Evolutionary conservation across 2,888 invertebrate genomes (phyloP).

Genomic region (Parapristionchus giblindavisi): DNA sequence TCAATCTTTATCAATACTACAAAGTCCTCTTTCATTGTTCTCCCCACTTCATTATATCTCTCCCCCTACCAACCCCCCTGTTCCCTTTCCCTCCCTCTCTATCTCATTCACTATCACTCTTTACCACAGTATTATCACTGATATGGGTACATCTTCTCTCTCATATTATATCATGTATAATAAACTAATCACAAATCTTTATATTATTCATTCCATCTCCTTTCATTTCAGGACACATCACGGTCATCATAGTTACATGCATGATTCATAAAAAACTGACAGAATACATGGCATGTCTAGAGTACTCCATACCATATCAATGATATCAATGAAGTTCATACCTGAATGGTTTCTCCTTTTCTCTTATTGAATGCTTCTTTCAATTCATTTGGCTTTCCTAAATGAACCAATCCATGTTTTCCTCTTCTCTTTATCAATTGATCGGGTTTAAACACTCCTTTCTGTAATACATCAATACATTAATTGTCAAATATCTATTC

Average conservation of each 20-base stretch:
- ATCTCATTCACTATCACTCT: too few relatives aligned
- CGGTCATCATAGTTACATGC: background rate
- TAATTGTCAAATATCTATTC: background rate
- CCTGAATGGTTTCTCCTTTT: constrained; percentile 46
- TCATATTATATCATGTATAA: background rate
- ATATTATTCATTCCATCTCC: too few relatives aligned
- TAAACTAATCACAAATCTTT: background rate
- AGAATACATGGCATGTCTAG: too few relatives aligned
- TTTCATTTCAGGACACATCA: background rate
- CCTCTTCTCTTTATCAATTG: constrained; percentile 97
- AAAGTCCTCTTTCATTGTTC: too few relatives aligned
- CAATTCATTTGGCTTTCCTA: constrained; percentile 84
- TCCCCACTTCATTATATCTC: background rate
- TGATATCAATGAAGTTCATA: too few relatives aligned
- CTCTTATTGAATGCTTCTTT: constrained; percentile 87
- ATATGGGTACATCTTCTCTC: too few relatives aligned
- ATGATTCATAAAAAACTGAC: too few relatives aligned
- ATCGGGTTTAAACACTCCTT: constrained; percentile 97
- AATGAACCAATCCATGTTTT: constrained; percentile 93
- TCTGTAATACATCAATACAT: constrained; percentile 73
- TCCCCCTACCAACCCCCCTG: background rate
- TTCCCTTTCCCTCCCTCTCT: too few relatives aligned
- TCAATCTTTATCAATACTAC: too few relatives aligned
- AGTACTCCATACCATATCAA: too few relatives aligned
- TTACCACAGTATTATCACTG: too few relatives aligned